Evolutionary conservation across 2,888 invertebrate genomes (phyloP).

Genomic region (Azorinus chamasolen): DNA sequence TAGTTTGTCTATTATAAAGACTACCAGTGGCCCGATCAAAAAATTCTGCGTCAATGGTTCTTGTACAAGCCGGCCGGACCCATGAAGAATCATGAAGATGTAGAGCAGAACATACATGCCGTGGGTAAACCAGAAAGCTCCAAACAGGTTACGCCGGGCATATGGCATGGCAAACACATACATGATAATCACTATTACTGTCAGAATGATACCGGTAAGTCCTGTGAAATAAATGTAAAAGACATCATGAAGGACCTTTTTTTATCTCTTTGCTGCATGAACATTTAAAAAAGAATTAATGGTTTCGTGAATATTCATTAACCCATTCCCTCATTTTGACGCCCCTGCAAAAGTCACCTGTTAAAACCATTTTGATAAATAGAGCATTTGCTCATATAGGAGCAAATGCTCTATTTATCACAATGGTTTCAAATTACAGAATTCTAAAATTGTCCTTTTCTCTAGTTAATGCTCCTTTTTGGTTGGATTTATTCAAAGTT

Average conservation of each 20-base stretch:
- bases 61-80: conserved; percentile 88
- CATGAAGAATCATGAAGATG: conserved; percentile 89
- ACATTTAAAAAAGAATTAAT: too few species aligned
- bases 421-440: too few species aligned
- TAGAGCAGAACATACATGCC: conserved; percentile 88
- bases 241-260: not conserved
- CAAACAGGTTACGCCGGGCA: conserved; percentile 88
- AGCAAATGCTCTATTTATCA: too few species aligned
- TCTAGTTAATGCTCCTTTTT: too few species aligned
- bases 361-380: too few species aligned
- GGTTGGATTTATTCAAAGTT: too few species aligned
- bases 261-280: too few species aligned
- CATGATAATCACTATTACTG: conserved; percentile 88
- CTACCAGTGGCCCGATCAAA: conserved; percentile 88
- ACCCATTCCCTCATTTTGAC: too few species aligned
- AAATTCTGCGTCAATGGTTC: conserved; percentile 88
- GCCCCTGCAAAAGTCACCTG: too few species aligned
- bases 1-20: conserved; percentile 89
- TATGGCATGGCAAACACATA: conserved; percentile 88
- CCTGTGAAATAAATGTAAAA: conserved; percentile 83
- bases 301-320: too few species aligned
- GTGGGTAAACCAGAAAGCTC: conserved; percentile 89
- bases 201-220: conserved; percentile 88
- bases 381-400: too few species aligned
- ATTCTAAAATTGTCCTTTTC: too few species aligned